phyloP scores from a whole-genome alignment of 2,113 vertebrate species.

The Riparia riparia region DNA sequence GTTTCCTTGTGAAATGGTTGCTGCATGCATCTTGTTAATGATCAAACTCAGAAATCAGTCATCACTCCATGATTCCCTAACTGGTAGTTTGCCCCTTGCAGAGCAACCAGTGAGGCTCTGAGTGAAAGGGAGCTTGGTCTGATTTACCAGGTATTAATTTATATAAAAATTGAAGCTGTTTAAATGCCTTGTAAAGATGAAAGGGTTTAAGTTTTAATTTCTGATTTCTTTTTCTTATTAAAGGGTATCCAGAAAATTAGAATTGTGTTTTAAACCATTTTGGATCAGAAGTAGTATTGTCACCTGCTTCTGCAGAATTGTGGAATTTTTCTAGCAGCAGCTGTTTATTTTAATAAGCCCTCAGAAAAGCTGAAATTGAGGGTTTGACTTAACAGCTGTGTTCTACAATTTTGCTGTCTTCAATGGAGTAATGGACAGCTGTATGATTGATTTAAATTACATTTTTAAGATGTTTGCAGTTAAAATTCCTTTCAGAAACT shows the following conservation, averaged over 20 bases:
- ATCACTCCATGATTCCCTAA: not conserved
- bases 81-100: not conserved
- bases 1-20: not conserved
- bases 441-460: not conserved
- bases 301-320: not conserved
- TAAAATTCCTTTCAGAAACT: not conserved
- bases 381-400: not conserved
- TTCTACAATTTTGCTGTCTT: not conserved
- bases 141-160: not conserved
- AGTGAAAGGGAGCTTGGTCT: not conserved
- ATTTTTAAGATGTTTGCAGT: not conserved
- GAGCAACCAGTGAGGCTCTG: not conserved
- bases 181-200: not conserved
- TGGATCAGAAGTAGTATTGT: not conserved
- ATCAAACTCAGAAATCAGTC: not conserved
- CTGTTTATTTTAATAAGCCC: not conserved
- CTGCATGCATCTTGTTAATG: not conserved
- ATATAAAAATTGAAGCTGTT: not conserved
- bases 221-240: not conserved
- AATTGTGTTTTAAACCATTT: not conserved
- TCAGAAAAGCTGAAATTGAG: not conserved
- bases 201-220: not conserved
- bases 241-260: not conserved
- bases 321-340: not conserved
- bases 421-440: not conserved